These are phyloP conservation scores for Threskiornis aethiopicus DNA, from an alignment of 2,797 vertebrate genomes.

Conservation along the genomic window DNA sequence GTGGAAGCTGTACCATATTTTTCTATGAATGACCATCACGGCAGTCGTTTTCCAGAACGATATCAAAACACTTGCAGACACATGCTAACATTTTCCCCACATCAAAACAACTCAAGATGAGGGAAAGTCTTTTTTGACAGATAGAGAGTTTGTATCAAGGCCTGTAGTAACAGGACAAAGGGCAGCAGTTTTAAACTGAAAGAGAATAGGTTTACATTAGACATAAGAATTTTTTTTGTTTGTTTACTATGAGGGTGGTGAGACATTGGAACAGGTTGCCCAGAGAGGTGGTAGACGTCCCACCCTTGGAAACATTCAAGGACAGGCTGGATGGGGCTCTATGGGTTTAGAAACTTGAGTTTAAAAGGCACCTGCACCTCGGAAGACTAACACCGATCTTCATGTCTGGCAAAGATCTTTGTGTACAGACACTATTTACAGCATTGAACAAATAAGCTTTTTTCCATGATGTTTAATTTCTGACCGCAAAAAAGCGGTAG, in stretches of 20 bases:
- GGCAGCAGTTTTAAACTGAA: not conserved
- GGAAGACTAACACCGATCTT: not conserved
- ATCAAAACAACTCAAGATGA: not conserved
- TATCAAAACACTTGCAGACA: not conserved
- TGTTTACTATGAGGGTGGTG: accelerated
- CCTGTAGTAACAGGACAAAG: not conserved
- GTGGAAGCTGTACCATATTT: not conserved
- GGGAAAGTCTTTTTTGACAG: not conserved
- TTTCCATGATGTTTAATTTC: not conserved
- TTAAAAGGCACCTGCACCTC: not conserved
- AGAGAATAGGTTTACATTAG: not conserved
- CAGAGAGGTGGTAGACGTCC: not conserved
- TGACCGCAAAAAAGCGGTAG: not conserved
- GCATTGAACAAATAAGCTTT: not conserved
- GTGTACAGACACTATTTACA: not conserved
- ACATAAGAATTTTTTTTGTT: no score
- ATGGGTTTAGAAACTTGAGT: not conserved
- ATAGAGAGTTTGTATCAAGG: not conserved
- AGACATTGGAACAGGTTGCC: not conserved
- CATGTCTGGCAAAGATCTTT: not conserved
- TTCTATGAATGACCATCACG: not conserved
- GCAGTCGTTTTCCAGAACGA: not conserved
- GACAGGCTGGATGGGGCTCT: no score
- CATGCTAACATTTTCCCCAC: not conserved
- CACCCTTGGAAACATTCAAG: not conserved